phyloP scores from a whole-genome alignment of 2,113 vertebrate species.

The Himantopus leucocephalus region DNA sequence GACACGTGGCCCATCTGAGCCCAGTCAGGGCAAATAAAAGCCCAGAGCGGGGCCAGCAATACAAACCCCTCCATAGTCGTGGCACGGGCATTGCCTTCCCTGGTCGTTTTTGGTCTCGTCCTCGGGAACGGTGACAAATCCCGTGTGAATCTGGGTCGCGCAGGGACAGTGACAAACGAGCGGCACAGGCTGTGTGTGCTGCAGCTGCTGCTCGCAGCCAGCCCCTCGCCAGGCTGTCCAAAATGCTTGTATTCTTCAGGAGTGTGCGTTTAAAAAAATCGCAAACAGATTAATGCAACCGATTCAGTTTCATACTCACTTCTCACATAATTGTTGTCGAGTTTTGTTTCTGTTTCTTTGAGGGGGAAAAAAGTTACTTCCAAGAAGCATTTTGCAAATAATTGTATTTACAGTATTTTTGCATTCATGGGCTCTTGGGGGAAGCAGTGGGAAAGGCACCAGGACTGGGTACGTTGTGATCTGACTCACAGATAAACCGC shows the following conservation, averaged over 20 bases:
- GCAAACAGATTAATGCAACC: background rate
- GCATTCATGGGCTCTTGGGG: background rate
- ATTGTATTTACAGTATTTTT: background rate
- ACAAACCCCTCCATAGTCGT: rapidly evolving
- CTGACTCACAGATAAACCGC: conserved; percentile 26
- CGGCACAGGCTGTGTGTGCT: background rate
- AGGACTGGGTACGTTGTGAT: background rate
- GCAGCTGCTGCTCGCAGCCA: background rate
- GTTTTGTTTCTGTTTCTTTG: background rate
- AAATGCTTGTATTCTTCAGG: background rate
- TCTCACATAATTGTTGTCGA: background rate
- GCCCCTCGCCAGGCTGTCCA: background rate
- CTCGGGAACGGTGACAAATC: background rate
- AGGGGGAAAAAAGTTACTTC: background rate
- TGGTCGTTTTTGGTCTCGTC: background rate
- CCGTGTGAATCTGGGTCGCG: background rate
- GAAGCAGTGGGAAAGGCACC: background rate
- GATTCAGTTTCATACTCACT: background rate
- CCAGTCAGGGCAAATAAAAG: background rate
- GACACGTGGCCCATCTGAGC: background rate
- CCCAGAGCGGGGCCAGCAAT: background rate
- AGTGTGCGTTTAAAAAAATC: background rate
- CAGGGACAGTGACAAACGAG: background rate
- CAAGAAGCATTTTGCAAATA: background rate
- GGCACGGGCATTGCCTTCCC: background rate